phyloP scores from a whole-genome alignment of 2,797 vertebrate species.

The Pitangus sulphuratus region DNA sequence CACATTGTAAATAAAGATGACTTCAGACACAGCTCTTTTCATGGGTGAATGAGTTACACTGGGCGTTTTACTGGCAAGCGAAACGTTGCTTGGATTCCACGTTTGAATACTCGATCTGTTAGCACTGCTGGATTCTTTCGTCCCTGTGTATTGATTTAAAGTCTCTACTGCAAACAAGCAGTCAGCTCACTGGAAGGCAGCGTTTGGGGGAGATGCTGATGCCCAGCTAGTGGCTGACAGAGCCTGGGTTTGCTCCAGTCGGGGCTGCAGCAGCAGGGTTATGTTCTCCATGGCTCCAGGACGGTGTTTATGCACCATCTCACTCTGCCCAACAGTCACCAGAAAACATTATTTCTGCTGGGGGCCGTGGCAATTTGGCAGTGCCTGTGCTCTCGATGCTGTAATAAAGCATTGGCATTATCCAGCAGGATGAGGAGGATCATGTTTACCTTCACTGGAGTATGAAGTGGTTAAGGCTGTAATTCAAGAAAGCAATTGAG shows the following conservation, averaged over 20 bases:
- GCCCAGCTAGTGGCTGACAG: background rate
- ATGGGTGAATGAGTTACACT: constrained; percentile 51
- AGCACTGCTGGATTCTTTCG: constrained; percentile 29
- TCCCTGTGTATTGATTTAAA: constrained; percentile 64
- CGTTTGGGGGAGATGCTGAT: background rate
- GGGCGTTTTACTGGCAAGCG: constrained; percentile 51
- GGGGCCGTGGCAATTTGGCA: constrained; percentile 6
- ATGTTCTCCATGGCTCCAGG: background rate
- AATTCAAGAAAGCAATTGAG: constrained; percentile 56
- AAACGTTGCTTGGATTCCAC: constrained; percentile 40
- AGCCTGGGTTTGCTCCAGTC: background rate
- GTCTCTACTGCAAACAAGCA: constrained; percentile 45
- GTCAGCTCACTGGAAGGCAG: constrained; percentile 30
- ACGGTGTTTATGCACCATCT: background rate
- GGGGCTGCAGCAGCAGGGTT: background rate
- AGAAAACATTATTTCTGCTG: constrained; percentile 36
- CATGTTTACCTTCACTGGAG: constrained; percentile 13
- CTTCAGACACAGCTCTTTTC: constrained; percentile 68
- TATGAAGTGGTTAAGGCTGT: background rate
- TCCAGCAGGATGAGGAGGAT: constrained; percentile 22
- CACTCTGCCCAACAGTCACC: background rate
- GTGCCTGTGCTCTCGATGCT: constrained; percentile 28
- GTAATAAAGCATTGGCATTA: background rate
- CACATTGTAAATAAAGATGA: constrained; percentile 63
- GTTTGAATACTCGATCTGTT: constrained; percentile 65